These are phyloP conservation scores for Echinops telfairi DNA, from an alignment of 2,113 vertebrate species.

Conservation along the genomic window DNA sequence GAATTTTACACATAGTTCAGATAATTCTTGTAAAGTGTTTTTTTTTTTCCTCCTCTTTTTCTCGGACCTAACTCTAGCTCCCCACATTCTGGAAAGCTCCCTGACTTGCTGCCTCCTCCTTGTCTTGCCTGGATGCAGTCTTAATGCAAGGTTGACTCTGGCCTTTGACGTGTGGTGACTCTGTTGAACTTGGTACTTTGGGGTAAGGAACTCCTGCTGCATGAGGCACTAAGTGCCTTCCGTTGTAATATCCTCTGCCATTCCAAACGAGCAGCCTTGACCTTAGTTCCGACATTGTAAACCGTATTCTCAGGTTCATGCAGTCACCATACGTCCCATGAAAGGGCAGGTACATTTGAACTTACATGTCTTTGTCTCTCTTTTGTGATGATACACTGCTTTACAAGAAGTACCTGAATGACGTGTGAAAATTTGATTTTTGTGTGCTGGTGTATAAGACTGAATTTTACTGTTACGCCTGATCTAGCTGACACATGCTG, in stretches of 20 bases:
- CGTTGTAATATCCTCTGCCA: not conserved
- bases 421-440: too few relatives aligned
- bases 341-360: not conserved
- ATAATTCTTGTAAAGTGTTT: not conserved
- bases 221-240: not conserved
- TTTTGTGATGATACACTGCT: too few relatives aligned
- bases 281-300: not conserved
- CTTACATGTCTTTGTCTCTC: too few relatives aligned
- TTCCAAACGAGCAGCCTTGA: not conserved
- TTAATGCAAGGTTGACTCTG: not conserved
- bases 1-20: not conserved
- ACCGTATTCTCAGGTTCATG: not conserved
- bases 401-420: too few relatives aligned
- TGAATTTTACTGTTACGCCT: not conserved
- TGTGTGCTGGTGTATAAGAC: too few relatives aligned
- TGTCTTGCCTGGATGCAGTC: not conserved
- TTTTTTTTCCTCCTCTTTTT: not conserved
- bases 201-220: too few relatives aligned
- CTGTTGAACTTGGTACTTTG: not conserved
- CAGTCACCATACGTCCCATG: not conserved
- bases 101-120: accelerated
- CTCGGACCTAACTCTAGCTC: not conserved
- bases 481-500: too few relatives aligned
- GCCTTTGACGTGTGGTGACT: not conserved
- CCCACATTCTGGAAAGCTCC: too few relatives aligned